Conservation (phyloP, 2,797 vertebrate genomes). For the Danio jaintianensis region DNA sequence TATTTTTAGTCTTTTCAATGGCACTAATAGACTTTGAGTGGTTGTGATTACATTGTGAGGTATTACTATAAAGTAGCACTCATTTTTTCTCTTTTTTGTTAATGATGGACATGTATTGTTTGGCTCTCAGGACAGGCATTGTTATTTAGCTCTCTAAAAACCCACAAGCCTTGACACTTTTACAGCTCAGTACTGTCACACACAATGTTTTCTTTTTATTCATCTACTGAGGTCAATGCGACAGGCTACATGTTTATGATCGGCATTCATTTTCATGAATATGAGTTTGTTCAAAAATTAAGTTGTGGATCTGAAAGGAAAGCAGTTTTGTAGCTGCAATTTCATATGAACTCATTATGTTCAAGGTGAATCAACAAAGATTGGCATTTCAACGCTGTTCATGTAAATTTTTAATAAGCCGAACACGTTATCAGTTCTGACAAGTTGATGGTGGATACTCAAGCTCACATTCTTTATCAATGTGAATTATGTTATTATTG, state of each 20-base stretch:
- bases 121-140: background rate
- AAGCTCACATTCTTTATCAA: constrained; percentile 28
- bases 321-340: constrained; percentile 25
- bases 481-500: constrained; percentile 28
- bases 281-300: background rate
- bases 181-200: background rate
- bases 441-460: constrained; percentile 24
- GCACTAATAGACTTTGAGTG: constrained; percentile 15
- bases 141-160: constrained; percentile 40
- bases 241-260: background rate
- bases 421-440: constrained; percentile 68
- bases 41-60: constrained; percentile 4
- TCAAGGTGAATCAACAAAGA: constrained; percentile 68
- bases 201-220: constrained; percentile 10
- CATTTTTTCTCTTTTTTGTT: constrained; percentile 1
- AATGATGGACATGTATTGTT: background rate
- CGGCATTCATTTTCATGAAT: constrained; percentile 14
- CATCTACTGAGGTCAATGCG: constrained; percentile 1
- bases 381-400: constrained; percentile 67
- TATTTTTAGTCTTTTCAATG: constrained; percentile 18
- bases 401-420: constrained; percentile 68
- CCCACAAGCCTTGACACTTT: constrained; percentile 22
- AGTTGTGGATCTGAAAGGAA: constrained; percentile 14
- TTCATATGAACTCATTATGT: constrained; percentile 62
- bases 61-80: constrained; percentile 15